Evolutionary conservation across 2,888 invertebrate species (phyloP).

Genomic region (Cerastis leucographa): DNA sequence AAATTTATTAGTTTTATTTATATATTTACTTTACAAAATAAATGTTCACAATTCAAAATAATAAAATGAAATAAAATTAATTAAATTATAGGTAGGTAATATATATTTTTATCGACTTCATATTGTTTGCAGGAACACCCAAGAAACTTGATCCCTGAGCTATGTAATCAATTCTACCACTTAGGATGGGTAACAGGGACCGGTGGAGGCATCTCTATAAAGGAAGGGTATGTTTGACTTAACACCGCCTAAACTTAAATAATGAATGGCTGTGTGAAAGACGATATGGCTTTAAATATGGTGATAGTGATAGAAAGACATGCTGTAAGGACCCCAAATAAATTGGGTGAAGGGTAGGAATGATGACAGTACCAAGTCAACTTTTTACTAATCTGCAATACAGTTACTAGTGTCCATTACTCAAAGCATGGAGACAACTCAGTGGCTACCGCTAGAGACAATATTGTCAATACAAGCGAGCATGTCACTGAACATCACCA

Average conservation of each 20-base stretch:
- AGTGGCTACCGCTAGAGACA: not conserved
- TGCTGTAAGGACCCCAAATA: not conserved
- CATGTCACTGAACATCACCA: not conserved
- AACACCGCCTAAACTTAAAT: not conserved
- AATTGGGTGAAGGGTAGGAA: too few relatives aligned
- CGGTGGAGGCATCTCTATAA: slow-evolving; percentile 98
- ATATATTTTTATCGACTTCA: not conserved
- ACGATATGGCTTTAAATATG: not conserved
- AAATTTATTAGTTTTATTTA: too few relatives aligned
- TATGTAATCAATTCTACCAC: slow-evolving; percentile 97
- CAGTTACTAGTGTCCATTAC: not conserved
- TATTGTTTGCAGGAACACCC: slow-evolving; percentile 92
- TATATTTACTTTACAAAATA: too few relatives aligned
- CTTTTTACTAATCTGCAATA: not conserved
- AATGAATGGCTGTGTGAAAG: not conserved
- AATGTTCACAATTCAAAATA: too few relatives aligned
- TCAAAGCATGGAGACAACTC: not conserved
- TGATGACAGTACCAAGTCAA: too few relatives aligned
- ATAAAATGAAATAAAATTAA: too few relatives aligned
- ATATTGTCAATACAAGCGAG: not conserved
- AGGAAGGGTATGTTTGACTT: slow-evolving; percentile 92
- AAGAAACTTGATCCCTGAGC: slow-evolving; percentile 95
- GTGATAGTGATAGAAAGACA: not conserved
- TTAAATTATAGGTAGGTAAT: not conserved
- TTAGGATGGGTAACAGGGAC: slow-evolving; percentile 99